Evolutionary conservation across 2,113 vertebrate species (phyloP).

Genomic region (Triplophysa rosa): DNA sequence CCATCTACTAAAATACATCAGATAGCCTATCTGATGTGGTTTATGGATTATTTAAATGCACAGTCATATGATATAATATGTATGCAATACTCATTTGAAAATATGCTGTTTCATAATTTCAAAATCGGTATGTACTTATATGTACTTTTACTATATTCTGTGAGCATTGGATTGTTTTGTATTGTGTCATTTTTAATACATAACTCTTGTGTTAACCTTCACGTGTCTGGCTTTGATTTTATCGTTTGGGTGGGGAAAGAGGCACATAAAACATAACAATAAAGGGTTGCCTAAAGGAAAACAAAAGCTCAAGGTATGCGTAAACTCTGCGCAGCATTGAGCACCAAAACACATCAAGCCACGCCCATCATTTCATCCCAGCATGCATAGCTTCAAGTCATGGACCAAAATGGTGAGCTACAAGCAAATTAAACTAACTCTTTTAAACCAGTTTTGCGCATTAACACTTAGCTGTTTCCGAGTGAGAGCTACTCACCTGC

Average conservation of each 20-base stretch:
- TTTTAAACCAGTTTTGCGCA: neutral
- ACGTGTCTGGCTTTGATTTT: neutral
- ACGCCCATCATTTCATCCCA: constrained; percentile 41
- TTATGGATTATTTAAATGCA: neutral
- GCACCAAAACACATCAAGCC: neutral
- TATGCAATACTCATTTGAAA: no score
- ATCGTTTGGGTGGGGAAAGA: neutral
- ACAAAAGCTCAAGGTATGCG: neutral
- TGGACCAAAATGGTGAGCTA: constrained; percentile 58
- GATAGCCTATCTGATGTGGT: neutral
- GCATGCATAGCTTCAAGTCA: constrained; percentile 50
- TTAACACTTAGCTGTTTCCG: neutral
- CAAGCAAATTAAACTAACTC: neutral
- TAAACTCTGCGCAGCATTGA: constrained; percentile 21
- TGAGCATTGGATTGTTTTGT: neutral
- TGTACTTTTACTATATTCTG: neutral
- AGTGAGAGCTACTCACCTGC: neutral
- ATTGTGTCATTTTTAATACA: neutral
- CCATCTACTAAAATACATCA: neutral
- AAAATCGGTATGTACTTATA: no score
- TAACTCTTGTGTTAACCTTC: neutral
- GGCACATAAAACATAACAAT: neutral
- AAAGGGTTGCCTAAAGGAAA: neutral
- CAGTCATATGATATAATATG: no score
- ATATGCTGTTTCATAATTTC: no score